Conservation (phyloP, 2,113 vertebrate genomes). For the Peromyscus californicus region DNA sequence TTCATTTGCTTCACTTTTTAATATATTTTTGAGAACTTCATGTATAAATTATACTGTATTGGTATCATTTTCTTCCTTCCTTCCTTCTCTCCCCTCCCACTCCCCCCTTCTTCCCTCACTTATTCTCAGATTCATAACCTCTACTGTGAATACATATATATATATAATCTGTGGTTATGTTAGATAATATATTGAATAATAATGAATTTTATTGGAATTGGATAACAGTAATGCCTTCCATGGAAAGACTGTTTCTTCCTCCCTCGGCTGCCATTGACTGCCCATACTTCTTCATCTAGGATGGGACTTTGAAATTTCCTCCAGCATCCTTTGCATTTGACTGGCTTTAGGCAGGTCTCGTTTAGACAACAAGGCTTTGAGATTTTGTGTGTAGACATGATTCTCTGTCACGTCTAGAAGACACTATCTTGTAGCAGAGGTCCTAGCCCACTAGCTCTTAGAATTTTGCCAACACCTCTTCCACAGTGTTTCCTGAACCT, state of each 20-base stretch:
- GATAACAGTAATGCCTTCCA: not conserved
- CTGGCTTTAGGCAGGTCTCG: not conserved
- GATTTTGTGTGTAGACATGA: not conserved
- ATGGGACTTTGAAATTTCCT: not conserved
- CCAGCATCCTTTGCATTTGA: not conserved
- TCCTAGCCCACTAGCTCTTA: not conserved
- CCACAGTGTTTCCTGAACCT: not conserved
- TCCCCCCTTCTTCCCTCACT: not conserved
- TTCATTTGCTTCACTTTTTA: not conserved
- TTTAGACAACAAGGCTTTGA: not conserved
- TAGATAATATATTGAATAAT: not conserved
- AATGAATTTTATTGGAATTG: not conserved
- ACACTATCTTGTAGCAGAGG: not conserved
- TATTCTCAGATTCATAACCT: not conserved
- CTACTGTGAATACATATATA: not conserved
- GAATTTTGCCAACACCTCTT: not conserved
- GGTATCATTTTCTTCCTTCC: not conserved
- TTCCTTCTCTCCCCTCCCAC: not conserved
- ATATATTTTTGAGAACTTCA: not conserved
- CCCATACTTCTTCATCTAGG: not conserved
- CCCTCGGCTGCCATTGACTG: not conserved
- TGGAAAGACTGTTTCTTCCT: not conserved
- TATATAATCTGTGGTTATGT: not conserved
- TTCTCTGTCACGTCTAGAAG: not conserved
- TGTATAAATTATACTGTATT: not conserved